Evolutionary conservation across 2,797 vertebrate genomes (phyloP).

Genomic region (Chaunax sp.): DNA sequence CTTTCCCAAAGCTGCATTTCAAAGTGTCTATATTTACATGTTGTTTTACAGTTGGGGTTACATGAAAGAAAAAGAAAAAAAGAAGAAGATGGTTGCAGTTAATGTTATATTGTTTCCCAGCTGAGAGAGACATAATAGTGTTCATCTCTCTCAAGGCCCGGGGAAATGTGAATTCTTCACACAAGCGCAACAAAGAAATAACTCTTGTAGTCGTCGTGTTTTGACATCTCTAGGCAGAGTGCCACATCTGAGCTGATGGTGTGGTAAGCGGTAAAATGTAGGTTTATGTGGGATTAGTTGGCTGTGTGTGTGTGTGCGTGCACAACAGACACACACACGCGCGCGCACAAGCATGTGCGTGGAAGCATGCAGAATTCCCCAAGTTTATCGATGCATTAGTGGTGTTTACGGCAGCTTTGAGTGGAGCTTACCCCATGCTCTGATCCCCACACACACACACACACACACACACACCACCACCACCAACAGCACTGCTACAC

Average conservation of each 20-base stretch:
- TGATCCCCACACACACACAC: not conserved
- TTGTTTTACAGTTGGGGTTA: conserved; percentile 57
- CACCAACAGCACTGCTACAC: conserved; percentile 5
- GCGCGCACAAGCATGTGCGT: conserved; percentile 1
- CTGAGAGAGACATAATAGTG: conserved; percentile 67
- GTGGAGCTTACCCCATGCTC: conserved; percentile 75
- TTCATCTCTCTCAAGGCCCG: conserved; percentile 66
- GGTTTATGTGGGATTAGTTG: conserved; percentile 85
- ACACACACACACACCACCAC: not conserved
- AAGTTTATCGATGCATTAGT: conserved; percentile 86
- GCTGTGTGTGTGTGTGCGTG: conserved; percentile 41
- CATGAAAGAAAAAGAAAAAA: conserved; percentile 19
- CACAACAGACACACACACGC: conserved; percentile 16
- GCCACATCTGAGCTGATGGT: conserved; percentile 76
- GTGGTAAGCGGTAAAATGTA: conserved; percentile 83
- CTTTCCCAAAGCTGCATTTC: conserved; percentile 48
- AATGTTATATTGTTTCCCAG: conserved; percentile 67
- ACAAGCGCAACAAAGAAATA: conserved; percentile 63
- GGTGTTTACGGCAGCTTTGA: conserved; percentile 85
- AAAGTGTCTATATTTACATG: conserved; percentile 65
- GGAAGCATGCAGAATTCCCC: conserved; percentile 70
- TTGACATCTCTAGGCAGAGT: conserved; percentile 78
- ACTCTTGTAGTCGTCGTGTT: conserved; percentile 70
- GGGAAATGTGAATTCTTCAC: conserved; percentile 64
- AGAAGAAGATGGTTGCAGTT: conserved; percentile 29